Conservation (phyloP, 2,797 vertebrate genomes). For the Okamejei kenojei region DNA sequence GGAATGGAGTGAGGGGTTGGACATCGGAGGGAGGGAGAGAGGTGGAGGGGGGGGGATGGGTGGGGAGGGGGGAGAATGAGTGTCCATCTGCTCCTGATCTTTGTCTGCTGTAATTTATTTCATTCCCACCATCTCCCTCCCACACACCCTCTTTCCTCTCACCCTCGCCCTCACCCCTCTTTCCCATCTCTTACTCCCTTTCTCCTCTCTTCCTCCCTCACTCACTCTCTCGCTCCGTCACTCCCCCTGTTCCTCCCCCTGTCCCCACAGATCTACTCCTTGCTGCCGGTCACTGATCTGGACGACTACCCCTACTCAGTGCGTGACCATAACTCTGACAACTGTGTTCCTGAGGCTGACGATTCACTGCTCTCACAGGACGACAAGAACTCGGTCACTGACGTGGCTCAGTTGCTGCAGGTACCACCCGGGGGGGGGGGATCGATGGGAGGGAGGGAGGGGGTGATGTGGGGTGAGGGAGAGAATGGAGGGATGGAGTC, state of each 20-base stretch:
- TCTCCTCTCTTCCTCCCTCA: too few relatives aligned
- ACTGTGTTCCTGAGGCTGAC: rapidly evolving
- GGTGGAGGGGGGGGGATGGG: too few relatives aligned
- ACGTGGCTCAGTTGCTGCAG: neutral
- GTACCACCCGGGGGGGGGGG: neutral
- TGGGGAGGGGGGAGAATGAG: too few relatives aligned
- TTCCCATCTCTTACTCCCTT: too few relatives aligned
- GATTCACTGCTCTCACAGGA: rapidly evolving
- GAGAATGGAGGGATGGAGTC: too few relatives aligned
- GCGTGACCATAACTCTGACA: neutral
- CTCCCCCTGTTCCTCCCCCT: neutral
- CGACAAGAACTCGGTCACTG: neutral
- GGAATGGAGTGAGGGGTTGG: too few relatives aligned
- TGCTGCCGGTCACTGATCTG: neutral
- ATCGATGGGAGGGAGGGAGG: neutral
- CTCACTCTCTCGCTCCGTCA: neutral
- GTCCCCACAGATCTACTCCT: neutral
- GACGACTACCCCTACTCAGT: neutral
- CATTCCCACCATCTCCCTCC: too few relatives aligned
- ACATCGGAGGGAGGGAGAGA: too few relatives aligned
- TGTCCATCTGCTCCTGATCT: too few relatives aligned
- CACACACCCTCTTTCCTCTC: too few relatives aligned
- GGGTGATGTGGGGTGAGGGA: neutral
- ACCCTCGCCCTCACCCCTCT: too few relatives aligned
- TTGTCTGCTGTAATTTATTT: too few relatives aligned